Conservation (phyloP, 2,113 vertebrate genomes). For the Phodopus roborovskii region DNA sequence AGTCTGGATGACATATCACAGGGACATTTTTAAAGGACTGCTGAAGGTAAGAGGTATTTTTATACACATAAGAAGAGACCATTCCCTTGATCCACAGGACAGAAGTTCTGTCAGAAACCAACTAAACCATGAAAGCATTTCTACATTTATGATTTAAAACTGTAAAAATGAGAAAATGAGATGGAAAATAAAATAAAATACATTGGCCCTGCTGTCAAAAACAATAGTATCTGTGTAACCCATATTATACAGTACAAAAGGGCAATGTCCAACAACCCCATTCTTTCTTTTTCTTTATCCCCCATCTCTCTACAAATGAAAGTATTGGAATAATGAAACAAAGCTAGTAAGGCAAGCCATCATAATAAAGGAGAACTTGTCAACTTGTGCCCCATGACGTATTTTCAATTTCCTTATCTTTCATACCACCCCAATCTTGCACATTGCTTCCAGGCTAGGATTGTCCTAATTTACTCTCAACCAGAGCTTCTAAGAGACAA, state of each 20-base stretch:
- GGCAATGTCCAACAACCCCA: not conserved
- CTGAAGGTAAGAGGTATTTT: constrained; percentile 65
- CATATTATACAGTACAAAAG: not conserved
- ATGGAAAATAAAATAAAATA: not conserved
- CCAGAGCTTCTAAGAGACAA: not conserved
- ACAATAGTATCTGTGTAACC: not conserved
- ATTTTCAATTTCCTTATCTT: constrained; percentile 4
- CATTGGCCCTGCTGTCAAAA: not conserved
- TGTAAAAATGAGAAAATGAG: constrained; percentile 27
- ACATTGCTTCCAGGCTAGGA: not conserved
- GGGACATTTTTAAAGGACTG: constrained; percentile 63
- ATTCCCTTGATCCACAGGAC: constrained; percentile 70
- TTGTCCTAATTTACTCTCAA: not conserved
- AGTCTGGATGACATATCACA: constrained; percentile 59
- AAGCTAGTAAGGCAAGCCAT: not conserved
- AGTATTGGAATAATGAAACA: not conserved
- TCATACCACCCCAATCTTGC: not conserved
- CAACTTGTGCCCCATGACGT: not conserved
- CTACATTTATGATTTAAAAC: constrained; percentile 55
- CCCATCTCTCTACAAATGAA: not conserved
- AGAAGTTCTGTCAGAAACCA: constrained; percentile 59
- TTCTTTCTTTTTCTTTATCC: not conserved
- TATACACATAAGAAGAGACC: constrained; percentile 65
- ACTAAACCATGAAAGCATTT: constrained; percentile 21
- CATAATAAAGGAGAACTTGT: not conserved